phyloP scores from a whole-genome alignment of 2,797 vertebrate genomes.

The Pipistrellus nathusii region DNA sequence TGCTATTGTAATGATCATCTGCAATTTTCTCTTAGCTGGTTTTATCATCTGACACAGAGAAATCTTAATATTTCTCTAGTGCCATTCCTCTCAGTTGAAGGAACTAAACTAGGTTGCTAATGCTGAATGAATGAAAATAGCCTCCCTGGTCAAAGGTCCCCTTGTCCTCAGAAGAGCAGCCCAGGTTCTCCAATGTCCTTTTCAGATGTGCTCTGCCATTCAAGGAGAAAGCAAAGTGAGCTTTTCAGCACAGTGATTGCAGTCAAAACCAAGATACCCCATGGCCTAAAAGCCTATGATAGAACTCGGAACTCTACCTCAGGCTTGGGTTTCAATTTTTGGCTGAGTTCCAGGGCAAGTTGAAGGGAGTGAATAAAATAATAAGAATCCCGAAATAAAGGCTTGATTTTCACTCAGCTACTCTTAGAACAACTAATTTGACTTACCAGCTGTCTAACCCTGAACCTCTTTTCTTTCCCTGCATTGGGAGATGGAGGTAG shows the following conservation, averaged over 20 bases:
- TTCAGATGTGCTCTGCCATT: not conserved
- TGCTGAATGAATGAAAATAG: not conserved
- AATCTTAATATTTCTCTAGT: not conserved
- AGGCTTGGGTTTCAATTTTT: not conserved
- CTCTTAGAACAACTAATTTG: not conserved
- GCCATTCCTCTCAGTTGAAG: not conserved
- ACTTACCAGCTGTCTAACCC: not conserved
- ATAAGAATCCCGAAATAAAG: not conserved
- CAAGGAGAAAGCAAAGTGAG: not conserved
- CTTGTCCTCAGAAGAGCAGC: not conserved
- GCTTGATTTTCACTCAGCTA: not conserved
- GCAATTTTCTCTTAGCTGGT: not conserved
- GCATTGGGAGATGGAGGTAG: not conserved
- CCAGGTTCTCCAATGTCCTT: not conserved
- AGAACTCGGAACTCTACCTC: not conserved
- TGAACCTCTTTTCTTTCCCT: not conserved
- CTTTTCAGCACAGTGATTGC: not conserved
- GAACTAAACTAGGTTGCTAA: not conserved
- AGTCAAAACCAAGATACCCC: not conserved
- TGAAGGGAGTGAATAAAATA: not conserved
- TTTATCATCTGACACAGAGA: not conserved
- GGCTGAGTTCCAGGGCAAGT: not conserved
- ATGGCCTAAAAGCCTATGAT: not conserved
- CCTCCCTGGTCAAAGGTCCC: not conserved
- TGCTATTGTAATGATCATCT: not conserved